These are phyloP conservation scores for Erynnis tages DNA, from an alignment of 2,888 invertebrate species.

Conservation along the genomic window DNA sequence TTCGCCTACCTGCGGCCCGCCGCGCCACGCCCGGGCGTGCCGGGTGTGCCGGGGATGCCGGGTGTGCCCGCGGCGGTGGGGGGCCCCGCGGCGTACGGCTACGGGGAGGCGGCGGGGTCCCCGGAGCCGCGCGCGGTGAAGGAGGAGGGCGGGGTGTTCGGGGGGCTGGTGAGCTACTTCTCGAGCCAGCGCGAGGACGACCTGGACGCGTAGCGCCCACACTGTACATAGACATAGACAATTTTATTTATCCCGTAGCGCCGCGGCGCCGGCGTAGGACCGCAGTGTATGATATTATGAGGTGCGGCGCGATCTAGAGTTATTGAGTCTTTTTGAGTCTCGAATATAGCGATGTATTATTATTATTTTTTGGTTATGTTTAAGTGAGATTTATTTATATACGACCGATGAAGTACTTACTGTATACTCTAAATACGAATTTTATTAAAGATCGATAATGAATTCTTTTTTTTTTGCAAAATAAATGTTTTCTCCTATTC, in stretches of 20 bases:
- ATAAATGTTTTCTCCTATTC: slow-evolving; percentile 76
- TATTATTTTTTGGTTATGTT: slow-evolving; percentile 67
- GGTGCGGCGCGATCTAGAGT: slow-evolving; percentile 46
- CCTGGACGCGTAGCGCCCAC: slow-evolving; percentile 82
- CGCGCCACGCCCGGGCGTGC: too few species aligned
- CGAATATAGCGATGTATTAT: slow-evolving; percentile 78
- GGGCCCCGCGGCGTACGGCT: slow-evolving; percentile 62
- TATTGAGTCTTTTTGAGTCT: slow-evolving; percentile 72
- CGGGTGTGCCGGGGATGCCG: slow-evolving; percentile 30
- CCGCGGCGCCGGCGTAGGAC: slow-evolving; percentile 38
- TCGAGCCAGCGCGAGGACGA: slow-evolving; percentile 95
- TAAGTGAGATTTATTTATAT: slow-evolving; percentile 81
- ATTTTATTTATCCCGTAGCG: slow-evolving; percentile 55
- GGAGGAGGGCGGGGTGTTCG: slow-evolving; percentile 88
- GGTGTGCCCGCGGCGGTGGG: slow-evolving; percentile 30
- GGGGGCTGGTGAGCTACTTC: slow-evolving; percentile 95
- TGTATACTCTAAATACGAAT: slow-evolving; percentile 78
- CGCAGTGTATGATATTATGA: slow-evolving; percentile 59
- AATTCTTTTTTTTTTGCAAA: slow-evolving; percentile 68
- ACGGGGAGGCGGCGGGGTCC: slow-evolving; percentile 93
- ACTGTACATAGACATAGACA: slow-evolving; percentile 57
- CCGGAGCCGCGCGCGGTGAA: not conserved
- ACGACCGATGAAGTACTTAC: slow-evolving; percentile 76
- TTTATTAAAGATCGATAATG: slow-evolving; percentile 68
- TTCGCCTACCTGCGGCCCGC: slow-evolving; percentile 33